Percentiles rank a stretch among this genome's conserved stretches.
phyloP scores from a whole-genome alignment of 2,797 vertebrate genomes.

The Erpetoichthys calabaricus region DNA sequence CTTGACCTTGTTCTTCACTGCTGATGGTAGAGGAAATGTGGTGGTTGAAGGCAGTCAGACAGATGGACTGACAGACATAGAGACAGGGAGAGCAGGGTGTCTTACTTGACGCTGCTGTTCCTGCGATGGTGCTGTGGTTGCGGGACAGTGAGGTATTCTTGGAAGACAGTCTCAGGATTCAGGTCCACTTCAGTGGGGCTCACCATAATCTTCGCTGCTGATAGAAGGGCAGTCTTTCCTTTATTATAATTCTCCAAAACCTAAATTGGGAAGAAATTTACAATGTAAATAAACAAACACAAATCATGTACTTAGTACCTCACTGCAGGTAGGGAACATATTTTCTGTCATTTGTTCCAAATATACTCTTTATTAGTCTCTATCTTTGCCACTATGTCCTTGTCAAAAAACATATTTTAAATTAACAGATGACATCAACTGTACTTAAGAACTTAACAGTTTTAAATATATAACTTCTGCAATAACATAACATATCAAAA shows the following conservation, averaged over 20 bases:
- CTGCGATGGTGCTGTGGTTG: constrained; percentile 62
- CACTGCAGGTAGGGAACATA: too few relatives aligned
- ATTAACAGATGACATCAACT: too few relatives aligned
- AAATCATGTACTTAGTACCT: too few relatives aligned
- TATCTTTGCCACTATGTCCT: too few relatives aligned
- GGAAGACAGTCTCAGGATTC: constrained; percentile 79
- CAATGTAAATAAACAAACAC: too few relatives aligned
- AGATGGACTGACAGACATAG: neutral
- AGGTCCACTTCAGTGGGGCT: constrained; percentile 97
- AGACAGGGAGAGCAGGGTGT: constrained; percentile 6
- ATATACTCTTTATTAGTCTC: too few relatives aligned
- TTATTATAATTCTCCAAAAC: constrained; percentile 98
- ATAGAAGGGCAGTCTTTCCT: constrained; percentile 91
- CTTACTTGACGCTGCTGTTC: constrained; percentile 89
- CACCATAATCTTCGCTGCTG: constrained; percentile 97
- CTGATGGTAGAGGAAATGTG: neutral
- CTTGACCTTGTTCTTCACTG: too few relatives aligned
- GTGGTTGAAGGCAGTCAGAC: neutral
- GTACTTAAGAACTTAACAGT: too few relatives aligned
- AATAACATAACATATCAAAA: too few relatives aligned
- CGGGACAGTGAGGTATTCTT: constrained; percentile 63
- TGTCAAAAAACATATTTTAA: too few relatives aligned
- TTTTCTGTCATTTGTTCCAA: too few relatives aligned
- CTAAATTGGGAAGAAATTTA: constrained; percentile 37
- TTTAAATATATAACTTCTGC: too few relatives aligned